Evolutionary conservation across 2,113 vertebrate species (phyloP).

Genomic region (Leptobrachium leishanense): DNA sequence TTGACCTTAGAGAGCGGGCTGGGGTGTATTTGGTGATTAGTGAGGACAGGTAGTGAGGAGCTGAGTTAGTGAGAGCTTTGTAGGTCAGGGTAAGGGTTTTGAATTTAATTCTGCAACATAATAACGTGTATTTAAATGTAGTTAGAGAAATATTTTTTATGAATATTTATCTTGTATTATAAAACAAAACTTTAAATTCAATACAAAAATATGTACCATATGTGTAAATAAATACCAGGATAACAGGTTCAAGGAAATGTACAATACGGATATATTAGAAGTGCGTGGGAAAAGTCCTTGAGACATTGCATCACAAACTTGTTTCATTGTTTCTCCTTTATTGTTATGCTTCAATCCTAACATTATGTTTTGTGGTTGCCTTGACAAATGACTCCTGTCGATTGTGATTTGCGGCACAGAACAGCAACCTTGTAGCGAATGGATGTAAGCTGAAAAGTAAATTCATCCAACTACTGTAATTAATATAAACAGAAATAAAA

Average conservation of each 20-base stretch:
- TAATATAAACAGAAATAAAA: slow-evolving; percentile 4
- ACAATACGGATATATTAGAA: neutral
- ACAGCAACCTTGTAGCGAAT: slow-evolving; percentile 7
- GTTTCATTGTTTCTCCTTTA: slow-evolving; percentile 4
- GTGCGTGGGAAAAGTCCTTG: slow-evolving; percentile 35
- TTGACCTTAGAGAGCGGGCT: no score
- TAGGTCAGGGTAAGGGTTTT: no score
- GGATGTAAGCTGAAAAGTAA: neutral
- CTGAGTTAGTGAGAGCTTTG: no score
- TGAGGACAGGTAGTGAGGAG: no score
- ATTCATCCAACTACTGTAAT: neutral
- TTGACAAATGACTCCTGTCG: slow-evolving; percentile 6
- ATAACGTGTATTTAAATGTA: no score
- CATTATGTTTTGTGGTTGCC: slow-evolving; percentile 17
- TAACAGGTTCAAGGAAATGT: slow-evolving; percentile 11
- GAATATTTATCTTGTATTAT: no score
- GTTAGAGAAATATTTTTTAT: no score
- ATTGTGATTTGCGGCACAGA: slow-evolving; percentile 1
- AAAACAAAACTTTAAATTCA: no score
- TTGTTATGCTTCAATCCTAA: slow-evolving; percentile 25
- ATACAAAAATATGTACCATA: no score
- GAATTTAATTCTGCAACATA: no score
- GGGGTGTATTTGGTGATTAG: no score
- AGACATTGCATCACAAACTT: slow-evolving; percentile 21
- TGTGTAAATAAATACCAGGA: no score